Conservation (phyloP, 30 jellyfish, hydroid and myxozoan genomes). For the Aurelia sp. region DNA sequence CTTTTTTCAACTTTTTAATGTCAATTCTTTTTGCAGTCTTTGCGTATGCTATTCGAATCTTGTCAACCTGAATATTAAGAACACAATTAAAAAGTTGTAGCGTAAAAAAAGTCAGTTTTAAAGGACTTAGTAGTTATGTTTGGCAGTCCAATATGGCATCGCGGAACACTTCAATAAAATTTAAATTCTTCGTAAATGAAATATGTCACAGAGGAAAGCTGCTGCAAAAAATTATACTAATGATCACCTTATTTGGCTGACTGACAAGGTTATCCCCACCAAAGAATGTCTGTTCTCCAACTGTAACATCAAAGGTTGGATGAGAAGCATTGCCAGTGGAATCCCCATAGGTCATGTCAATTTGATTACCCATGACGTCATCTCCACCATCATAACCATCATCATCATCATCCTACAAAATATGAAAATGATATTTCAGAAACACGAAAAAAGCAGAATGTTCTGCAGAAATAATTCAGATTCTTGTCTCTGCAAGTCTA, state of each 20-base stretch:
- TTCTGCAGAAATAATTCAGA: too few species aligned
- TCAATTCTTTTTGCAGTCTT: slow-evolving; percentile 94
- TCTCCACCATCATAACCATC: slow-evolving; percentile 71
- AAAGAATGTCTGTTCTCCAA: slow-evolving; percentile 50
- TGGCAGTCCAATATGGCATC: too few species aligned
- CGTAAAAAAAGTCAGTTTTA: background rate
- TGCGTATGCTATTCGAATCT: slow-evolving; percentile 82
- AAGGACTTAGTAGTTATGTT: too few species aligned
- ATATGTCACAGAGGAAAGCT: too few species aligned
- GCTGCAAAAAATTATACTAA: too few species aligned
- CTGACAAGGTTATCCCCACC: slow-evolving; percentile 87
- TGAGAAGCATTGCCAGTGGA: slow-evolving; percentile 58
- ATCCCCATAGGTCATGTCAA: slow-evolving; percentile 16
- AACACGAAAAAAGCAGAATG: too few species aligned
- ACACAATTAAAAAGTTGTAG: background rate
- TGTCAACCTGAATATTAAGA: slow-evolving; percentile 50
- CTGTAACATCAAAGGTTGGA: slow-evolving; percentile 48
- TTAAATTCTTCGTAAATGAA: too few species aligned
- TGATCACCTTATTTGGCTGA: slow-evolving; percentile 80
- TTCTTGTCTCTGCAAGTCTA: too few species aligned
- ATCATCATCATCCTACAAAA: slow-evolving; percentile 49
- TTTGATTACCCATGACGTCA: slow-evolving; percentile 60
- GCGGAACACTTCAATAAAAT: too few species aligned
- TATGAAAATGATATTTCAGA: background rate
- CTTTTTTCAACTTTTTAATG: slow-evolving; percentile 62